Base-by-base conservation (phyloP, 2,113 vertebrate genomes). In the Misgurnus mizolepis region DNA sequence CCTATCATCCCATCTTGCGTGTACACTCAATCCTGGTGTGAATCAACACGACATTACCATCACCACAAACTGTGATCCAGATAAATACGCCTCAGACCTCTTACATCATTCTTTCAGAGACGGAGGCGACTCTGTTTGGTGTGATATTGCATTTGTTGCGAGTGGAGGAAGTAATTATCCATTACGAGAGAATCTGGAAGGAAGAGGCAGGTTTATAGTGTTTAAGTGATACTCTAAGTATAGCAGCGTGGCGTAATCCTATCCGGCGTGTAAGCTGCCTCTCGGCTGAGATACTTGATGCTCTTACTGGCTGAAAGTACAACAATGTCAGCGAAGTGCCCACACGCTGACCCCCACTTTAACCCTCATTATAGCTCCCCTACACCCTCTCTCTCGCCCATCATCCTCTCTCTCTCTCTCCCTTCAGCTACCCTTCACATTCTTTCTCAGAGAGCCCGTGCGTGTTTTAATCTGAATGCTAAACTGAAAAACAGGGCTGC, bases 261-360 rank as follows among this genome's bases (percentile, higher is more conserved):
- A 77, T 66, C 62, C 47, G 22, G 55, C n/a, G 55, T 58, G 55
- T 58, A 58, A 58, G 17, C 55, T 18, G 18, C 58, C 14, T 64
- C 49, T 34, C 75, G 49, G 45, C 75, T 55, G 47, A 69, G 60
- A 74, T 62, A 70, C 60, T 80, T 67, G 47, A 75, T 72, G 80
- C 85, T 82, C 80, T 80, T 17, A 75, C 67, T 40, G 83, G 85
- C 11, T 85, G 75, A 87, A 85, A 84, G 79, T 75, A 83, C 80
- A 53, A 45, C 18, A 61, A 86, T 66, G 75, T 77, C 84, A 76
- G 76, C 65, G 70, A 71, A 62, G 41, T 62, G 77, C 61, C 67
- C 75, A 79, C 70, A 75, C 41, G 71, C 75, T 67, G 69, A 72
- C 61, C 71, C 68, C 56, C 18, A 70, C 41, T 67, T 78, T 69